Evolutionary conservation across 1,140 invertebrate species (phyloP), one percentile per base, ranked within the genome.

Genomic region (Pseudomyrmex concolor): DNA sequence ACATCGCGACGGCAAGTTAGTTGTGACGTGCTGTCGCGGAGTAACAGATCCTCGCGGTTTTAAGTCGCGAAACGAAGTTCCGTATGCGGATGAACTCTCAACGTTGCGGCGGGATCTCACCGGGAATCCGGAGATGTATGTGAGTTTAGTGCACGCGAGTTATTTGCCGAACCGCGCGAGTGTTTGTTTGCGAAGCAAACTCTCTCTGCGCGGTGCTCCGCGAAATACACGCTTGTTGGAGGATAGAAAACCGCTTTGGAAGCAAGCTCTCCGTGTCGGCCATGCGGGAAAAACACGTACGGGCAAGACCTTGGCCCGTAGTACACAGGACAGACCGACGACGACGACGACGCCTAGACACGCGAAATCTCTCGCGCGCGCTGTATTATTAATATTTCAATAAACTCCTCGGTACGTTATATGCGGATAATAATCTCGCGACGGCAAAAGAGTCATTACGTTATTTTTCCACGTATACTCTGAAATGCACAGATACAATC

Each of bases 141-240:
- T 43, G 71, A 54, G 10, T 73, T 34, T 59, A 19, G 43, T 25
- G 19, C 17, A 34, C 4, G 55, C 34, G 22, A 43, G 57, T 63
- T 82, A 82, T 82, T 72, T 82, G 70, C 54, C 64, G 64, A 59
- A 43, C 13, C 59, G 50, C 22, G 22, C 59, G 59, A 63, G 34
- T 73, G 70, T 82, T 74, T 64, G 70, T 82, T 74, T 64, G 70
- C 45, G 59, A 10, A 82, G 74, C 25, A 51, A 63, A 62, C 50
- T 73, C 77, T 68, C 78, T 2, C 57, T 17, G 4, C 34, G 4
- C 5, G 34, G 48, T 74, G 48, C 25, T 63, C 25, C 2, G 15
- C 17, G 57, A 54, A 15, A 81, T 72, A 19, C 67, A 43, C 57
- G 34, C 5, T 34, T 34, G 5, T 34, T 5, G 13, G 60, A 45